phyloP scores from a whole-genome alignment of 2,888 invertebrate genomes.

The Dermolepida albohirtum region DNA sequence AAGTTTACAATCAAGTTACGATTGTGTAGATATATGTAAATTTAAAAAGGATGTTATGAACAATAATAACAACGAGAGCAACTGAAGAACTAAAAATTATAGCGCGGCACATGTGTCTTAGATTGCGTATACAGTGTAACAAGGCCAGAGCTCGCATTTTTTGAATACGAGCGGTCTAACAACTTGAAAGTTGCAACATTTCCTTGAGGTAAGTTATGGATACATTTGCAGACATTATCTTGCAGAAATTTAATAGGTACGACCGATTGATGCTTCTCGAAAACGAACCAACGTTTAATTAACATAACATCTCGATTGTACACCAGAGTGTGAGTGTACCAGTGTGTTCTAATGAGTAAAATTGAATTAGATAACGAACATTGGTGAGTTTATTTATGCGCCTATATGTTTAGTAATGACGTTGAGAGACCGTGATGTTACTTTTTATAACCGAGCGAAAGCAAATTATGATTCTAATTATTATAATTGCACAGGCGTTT shows the following conservation, averaged over 20 bases:
- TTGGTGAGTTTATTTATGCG: constrained; percentile 24
- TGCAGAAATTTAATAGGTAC: constrained; percentile 35
- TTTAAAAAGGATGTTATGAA: too few relatives aligned
- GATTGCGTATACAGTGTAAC: constrained; percentile 29
- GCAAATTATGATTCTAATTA: constrained; percentile 37
- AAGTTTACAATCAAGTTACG: too few relatives aligned
- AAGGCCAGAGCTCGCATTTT: constrained; percentile 37
- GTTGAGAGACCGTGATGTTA: constrained; percentile 11
- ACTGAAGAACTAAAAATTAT: constrained; percentile 23
- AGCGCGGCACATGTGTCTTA: constrained; percentile 8
- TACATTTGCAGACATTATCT: constrained; percentile 36
- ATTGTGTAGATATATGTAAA: too few relatives aligned
- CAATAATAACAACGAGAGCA: constrained; percentile 11
- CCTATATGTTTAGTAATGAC: constrained; percentile 16
- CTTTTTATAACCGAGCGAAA: constrained; percentile 28
- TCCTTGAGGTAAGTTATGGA: constrained; percentile 34
- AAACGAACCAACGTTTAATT: constrained; percentile 31
- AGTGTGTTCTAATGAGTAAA: constrained; percentile 23
- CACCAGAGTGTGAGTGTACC: neutral
- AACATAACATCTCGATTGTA: constrained; percentile 25
- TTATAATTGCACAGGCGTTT: constrained; percentile 36
- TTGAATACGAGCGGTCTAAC: constrained; percentile 33
- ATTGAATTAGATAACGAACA: constrained; percentile 28
- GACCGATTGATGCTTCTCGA: constrained; percentile 30
- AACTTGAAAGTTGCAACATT: constrained; percentile 35